These are phyloP conservation scores for Periophthalmodon schlosseri DNA, from an alignment of 2,113 vertebrate genomes.

Conservation along the genomic window DNA sequence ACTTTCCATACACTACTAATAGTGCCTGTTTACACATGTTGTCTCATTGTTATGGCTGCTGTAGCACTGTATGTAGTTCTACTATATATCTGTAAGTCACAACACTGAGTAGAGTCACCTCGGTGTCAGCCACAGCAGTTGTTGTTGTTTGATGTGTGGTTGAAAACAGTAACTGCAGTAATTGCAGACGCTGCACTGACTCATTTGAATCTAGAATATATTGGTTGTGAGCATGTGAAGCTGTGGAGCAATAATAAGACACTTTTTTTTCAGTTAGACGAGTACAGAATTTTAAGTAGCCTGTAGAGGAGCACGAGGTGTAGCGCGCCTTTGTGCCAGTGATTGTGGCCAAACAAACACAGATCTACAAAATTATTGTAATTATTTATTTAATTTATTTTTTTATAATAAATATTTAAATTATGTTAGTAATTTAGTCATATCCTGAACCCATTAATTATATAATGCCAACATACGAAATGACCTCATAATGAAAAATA, in stretches of 20 bases:
- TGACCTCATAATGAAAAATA: conserved; percentile 29
- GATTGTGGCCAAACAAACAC: conserved; percentile 25
- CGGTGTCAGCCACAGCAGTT: conserved; percentile 29
- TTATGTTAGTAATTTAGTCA: conserved; percentile 30
- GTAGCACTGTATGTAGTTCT: conserved; percentile 39
- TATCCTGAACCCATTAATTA: conserved; percentile 8
- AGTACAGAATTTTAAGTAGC: conserved; percentile 35
- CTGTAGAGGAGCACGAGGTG: conserved; percentile 35
- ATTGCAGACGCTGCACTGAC: conserved; percentile 23
- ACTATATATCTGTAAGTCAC: conserved; percentile 20
- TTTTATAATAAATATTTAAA: conserved; percentile 12
- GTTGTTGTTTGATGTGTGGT: conserved; percentile 43
- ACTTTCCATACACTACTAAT: conserved; percentile 15
- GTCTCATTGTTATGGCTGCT: conserved; percentile 40
- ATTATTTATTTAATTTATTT: conserved; percentile 4
- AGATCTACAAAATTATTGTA: conserved; percentile 24
- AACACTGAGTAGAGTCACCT: not conserved
- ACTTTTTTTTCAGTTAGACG: conserved; percentile 39
- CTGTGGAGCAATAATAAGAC: conserved; percentile 69
- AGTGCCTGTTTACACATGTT: conserved; percentile 35
- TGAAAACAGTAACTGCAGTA: conserved; percentile 36
- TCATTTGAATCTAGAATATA: conserved; percentile 46
- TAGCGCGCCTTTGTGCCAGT: conserved; percentile 38
- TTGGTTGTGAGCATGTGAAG: conserved; percentile 62
- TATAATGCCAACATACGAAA: conserved; percentile 22